phyloP scores from a whole-genome alignment of 2,797 vertebrate genomes.

The Decapterus maruadsi region DNA sequence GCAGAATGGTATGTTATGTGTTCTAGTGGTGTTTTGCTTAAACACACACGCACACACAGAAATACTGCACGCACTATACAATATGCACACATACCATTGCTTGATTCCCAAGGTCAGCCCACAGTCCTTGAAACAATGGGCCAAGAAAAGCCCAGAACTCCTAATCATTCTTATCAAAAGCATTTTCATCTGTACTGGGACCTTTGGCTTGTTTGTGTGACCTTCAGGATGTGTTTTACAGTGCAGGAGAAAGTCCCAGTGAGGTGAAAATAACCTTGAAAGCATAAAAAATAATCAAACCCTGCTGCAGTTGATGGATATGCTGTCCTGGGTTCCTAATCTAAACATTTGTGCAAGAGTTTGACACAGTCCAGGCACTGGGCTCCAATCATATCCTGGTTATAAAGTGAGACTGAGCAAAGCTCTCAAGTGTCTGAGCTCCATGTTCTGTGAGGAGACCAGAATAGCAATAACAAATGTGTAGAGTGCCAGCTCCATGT shows the following conservation, averaged over 20 bases:
- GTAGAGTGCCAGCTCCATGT: constrained; percentile 47
- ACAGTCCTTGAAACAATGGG: constrained; percentile 64
- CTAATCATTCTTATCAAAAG: constrained; percentile 70
- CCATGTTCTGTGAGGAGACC: constrained; percentile 34
- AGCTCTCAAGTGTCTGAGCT: constrained; percentile 50
- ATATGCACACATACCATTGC: constrained; percentile 11
- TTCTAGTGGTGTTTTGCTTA: neutral
- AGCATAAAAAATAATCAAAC: constrained; percentile 61
- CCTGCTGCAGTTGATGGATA: constrained; percentile 60
- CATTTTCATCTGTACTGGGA: constrained; percentile 57
- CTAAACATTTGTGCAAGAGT: constrained; percentile 78
- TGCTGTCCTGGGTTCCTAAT: constrained; percentile 64
- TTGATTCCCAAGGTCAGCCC: constrained; percentile 42
- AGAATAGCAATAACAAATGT: constrained; percentile 66
- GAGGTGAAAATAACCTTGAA: constrained; percentile 65
- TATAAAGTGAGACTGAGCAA: constrained; percentile 67
- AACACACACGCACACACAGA: constrained; percentile 8
- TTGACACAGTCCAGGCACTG: constrained; percentile 78
- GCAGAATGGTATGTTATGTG: constrained; percentile 90
- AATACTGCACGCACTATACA: constrained; percentile 7
- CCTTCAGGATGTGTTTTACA: constrained; percentile 67
- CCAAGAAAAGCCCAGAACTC: constrained; percentile 38
- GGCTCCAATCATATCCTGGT: constrained; percentile 65
- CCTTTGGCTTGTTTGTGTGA: constrained; percentile 70
- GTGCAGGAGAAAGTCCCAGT: constrained; percentile 38